phyloP scores from a whole-genome alignment of 2,797 vertebrate species.

The Sternarchorhynchus goeldii region DNA sequence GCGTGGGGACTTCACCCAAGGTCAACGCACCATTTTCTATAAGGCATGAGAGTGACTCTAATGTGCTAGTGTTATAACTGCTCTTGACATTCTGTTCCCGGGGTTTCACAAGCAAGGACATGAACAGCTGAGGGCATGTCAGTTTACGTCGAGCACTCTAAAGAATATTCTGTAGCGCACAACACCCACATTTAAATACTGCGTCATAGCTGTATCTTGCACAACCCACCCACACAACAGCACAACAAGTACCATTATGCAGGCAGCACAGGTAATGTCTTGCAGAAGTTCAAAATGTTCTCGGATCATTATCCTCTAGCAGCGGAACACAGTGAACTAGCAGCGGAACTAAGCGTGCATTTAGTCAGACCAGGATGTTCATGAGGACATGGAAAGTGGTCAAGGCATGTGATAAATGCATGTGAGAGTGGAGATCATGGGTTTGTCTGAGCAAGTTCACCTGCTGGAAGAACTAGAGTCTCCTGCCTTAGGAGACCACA shows the following conservation, averaged over 20 bases:
- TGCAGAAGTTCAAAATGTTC: slow-evolving; percentile 1
- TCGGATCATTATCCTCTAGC: slow-evolving; percentile 28
- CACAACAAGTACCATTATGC: slow-evolving; percentile 19
- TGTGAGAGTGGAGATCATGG: no score
- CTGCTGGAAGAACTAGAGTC: no score
- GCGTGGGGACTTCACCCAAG: no score
- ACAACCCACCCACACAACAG: slow-evolving; percentile 24
- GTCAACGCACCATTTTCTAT: not conserved
- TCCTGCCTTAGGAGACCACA: not conserved
- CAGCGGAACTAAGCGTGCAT: not conserved
- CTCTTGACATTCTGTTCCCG: slow-evolving; percentile 19
- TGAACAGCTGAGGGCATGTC: slow-evolving; percentile 1
- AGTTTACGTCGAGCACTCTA: slow-evolving; percentile 22
- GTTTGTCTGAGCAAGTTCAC: no score
- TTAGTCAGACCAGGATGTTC: not conserved
- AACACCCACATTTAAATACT: slow-evolving; percentile 28
- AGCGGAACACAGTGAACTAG: not conserved
- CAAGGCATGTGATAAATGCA: not conserved
- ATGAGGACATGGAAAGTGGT: not conserved
- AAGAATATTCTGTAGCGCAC: slow-evolving; percentile 31
- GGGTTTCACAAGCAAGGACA: slow-evolving; percentile 2
- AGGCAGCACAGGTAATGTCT: slow-evolving; percentile 6
- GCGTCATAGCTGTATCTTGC: slow-evolving; percentile 11
- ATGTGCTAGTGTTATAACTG: not conserved
- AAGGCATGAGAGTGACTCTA: slow-evolving; percentile 22